These are phyloP conservation scores for Corythornis leucogaster DNA, from an alignment of 2,797 vertebrate species.

Conservation along the genomic window DNA sequence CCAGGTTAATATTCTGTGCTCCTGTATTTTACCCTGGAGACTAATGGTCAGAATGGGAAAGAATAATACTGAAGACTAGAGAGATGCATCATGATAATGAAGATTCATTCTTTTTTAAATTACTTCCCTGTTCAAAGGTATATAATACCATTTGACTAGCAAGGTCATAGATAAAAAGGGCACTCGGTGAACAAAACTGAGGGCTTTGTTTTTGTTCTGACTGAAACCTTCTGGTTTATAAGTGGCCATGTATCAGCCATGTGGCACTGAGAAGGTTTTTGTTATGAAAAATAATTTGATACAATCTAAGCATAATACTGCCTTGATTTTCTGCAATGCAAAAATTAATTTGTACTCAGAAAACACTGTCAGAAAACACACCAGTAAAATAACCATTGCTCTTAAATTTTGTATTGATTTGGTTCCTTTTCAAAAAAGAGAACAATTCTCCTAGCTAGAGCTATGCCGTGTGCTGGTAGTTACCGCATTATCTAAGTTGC, in stretches of 20 bases:
- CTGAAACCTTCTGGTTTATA: neutral
- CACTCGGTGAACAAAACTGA: neutral
- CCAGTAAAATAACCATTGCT: neutral
- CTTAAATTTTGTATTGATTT: neutral
- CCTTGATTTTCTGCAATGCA: neutral
- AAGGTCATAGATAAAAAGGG: neutral
- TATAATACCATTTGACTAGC: neutral
- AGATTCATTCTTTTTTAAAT: neutral
- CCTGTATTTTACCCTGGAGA: neutral
- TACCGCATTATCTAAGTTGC: neutral
- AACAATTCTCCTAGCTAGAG: neutral
- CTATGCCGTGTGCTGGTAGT: neutral
- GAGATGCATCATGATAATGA: neutral
- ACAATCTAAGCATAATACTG: neutral
- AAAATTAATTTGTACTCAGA: neutral
- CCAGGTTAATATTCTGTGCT: neutral
- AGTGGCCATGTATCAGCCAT: neutral
- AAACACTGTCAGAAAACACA: neutral
- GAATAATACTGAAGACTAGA: neutral
- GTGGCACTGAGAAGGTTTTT: neutral
- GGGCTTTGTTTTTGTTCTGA: neutral
- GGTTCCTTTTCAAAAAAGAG: neutral
- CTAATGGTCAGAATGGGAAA: neutral
- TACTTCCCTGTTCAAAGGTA: neutral
- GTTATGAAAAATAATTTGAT: slow-evolving; percentile 39